A percentile compares a stretch with the other conserved stretches of the same genome.
Conservation (phyloP, 53 echinoderm and acorn worm species). For the Antedon mediterranea region DNA sequence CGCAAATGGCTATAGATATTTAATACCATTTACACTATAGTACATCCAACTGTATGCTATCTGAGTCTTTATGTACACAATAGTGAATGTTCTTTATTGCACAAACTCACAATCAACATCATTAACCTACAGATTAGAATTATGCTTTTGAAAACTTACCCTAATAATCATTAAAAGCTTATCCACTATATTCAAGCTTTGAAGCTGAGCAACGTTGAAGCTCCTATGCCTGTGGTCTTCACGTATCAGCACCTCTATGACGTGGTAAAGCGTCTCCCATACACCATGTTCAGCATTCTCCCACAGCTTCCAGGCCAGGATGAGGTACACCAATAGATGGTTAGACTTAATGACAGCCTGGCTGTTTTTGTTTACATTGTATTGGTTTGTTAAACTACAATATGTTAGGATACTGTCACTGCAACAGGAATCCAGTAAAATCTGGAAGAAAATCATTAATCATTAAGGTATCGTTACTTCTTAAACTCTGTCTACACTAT, state of each 20-base stretch:
- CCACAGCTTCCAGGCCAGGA: constrained; percentile 89
- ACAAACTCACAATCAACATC: neutral
- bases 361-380: constrained; percentile 54
- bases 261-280: constrained; percentile 49
- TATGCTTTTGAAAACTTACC: constrained; percentile 30
- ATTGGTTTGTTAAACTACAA: constrained; percentile 37
- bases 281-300: constrained; percentile 47
- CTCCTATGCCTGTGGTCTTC: constrained; percentile 39
- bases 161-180: constrained; percentile 61
- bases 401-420: constrained; percentile 58
- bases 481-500: too few species aligned
- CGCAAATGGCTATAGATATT: too few species aligned
- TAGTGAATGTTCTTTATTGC: too few species aligned
- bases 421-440: constrained; percentile 79
- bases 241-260: constrained; percentile 48
- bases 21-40: too few species aligned
- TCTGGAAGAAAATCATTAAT: constrained; percentile 23
- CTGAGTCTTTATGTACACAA: too few species aligned
- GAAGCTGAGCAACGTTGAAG: constrained; percentile 72
- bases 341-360: constrained; percentile 69
- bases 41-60: too few species aligned
- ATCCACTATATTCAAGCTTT: constrained; percentile 45
- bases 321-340: constrained; percentile 41
- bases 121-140: neutral
- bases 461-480: too few species aligned